phyloP scores from a whole-genome alignment of 2,113 vertebrate genomes.

The Pavo muticus region DNA sequence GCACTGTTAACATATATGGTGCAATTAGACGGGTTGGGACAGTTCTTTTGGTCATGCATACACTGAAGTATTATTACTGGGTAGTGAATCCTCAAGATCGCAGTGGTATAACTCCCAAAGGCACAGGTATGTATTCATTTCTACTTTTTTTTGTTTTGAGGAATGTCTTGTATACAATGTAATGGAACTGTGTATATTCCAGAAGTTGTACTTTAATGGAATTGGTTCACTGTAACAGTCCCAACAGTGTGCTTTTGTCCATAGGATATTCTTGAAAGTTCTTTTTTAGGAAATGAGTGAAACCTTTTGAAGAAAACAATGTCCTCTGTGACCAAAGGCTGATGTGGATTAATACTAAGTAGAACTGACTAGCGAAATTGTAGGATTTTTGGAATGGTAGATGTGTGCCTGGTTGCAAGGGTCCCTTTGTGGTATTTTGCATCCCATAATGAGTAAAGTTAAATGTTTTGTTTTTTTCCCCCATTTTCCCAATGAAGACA shows the following conservation, averaged over 20 bases:
- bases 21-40: conserved; percentile 93
- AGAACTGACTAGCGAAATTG: background rate
- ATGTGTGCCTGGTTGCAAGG: background rate
- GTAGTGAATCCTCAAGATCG: conserved; percentile 93
- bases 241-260: background rate
- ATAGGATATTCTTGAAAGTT: background rate
- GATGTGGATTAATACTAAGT: background rate
- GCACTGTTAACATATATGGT: conserved; percentile 96
- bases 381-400: background rate
- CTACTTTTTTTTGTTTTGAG: background rate
- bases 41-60: conserved; percentile 95
- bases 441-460: background rate
- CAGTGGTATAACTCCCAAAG: conserved; percentile 93
- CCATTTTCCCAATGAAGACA: background rate
- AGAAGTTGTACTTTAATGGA: background rate
- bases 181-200: background rate
- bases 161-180: background rate
- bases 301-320: background rate
- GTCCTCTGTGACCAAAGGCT: background rate
- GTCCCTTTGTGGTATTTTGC: background rate
- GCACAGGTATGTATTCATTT: conserved; percentile 81
- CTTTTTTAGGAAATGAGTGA: background rate
- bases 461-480: background rate
- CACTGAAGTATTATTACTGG: conserved; percentile 98
- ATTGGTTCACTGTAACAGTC: background rate